Conservation (phyloP, 1,140 invertebrate genomes). For the Orussus abietinus region DNA sequence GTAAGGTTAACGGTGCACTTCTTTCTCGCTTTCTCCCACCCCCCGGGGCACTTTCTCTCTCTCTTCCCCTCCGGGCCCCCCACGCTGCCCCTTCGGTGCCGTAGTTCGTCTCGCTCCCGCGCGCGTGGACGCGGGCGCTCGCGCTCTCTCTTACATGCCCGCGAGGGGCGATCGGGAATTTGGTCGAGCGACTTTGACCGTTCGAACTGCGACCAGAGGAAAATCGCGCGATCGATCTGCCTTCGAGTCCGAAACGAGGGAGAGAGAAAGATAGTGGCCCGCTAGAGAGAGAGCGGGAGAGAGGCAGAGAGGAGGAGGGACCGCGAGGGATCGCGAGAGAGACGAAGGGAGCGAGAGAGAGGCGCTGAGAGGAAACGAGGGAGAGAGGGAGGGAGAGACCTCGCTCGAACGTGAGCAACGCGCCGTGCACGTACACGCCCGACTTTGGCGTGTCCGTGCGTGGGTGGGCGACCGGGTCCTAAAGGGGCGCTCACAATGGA, state of each 20-base stretch:
- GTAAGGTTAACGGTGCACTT: slow-evolving; percentile 24
- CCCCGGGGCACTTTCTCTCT: slow-evolving; percentile 5
- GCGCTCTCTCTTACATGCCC: slow-evolving; percentile 10
- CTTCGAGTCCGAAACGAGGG: slow-evolving; percentile 47
- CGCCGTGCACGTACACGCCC: slow-evolving; percentile 28
- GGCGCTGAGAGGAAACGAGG: too few species aligned
- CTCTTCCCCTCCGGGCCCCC: slow-evolving; percentile 6
- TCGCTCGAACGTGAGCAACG: slow-evolving; percentile 35
- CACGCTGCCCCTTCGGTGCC: slow-evolving; percentile 12
- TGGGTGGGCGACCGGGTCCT: slow-evolving; percentile 31
- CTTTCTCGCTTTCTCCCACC: too few species aligned
- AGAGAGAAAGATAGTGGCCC: slow-evolving; percentile 24
- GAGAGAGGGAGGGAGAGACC: neutral
- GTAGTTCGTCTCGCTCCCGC: slow-evolving; percentile 14
- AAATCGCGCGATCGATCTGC: slow-evolving; percentile 54
- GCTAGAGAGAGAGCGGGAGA: slow-evolving; percentile 6
- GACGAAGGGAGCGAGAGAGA: slow-evolving; percentile 14
- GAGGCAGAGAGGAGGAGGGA: slow-evolving; percentile 11
- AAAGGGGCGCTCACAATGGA: slow-evolving; percentile 27
- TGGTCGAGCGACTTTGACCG: slow-evolving; percentile 34
- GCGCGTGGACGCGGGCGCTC: neutral
- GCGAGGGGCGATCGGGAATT: slow-evolving; percentile 12
- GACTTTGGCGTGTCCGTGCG: slow-evolving; percentile 26
- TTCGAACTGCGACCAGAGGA: slow-evolving; percentile 44
- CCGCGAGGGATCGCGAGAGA: slow-evolving; percentile 13